Base-by-base conservation (phyloP, 2,888 invertebrate genomes). In the Ephialtes manifestator region DNA sequence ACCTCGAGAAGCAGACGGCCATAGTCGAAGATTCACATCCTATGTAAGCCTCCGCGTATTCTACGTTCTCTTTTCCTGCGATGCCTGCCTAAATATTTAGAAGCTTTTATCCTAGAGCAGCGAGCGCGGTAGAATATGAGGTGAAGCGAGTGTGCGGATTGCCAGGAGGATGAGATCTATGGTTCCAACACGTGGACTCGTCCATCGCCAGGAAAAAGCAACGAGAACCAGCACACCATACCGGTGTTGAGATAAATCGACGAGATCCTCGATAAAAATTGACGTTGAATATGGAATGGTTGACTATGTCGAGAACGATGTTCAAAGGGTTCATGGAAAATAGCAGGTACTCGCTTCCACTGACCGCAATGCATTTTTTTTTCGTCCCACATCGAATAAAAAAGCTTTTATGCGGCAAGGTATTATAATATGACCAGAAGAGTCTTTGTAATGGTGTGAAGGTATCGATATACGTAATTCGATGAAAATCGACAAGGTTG, bases 41-140 rank as follows among this genome's bases (percentile, higher is more conserved):
- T 70, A 46, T 71, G 53, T 43, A 43, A 84, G 81, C 65, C 76
- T 75, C 72, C 78, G 20, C 28, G 5, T 15, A 35, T n/a, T 35
- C 55, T 74, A 80, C 70, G 67, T 68, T 83, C 80, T 55, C 39
- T 51, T 72, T 71, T 78, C 80, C 11, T 63, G 43, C 63, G 78
- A 63, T 28, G 31, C 18, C 78, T 63, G 65, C 58, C 86, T 89
- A 89, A 90, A 91, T 91, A 90, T 91, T 91, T 90, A 89, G 88
- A 87, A 84, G 88, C 88, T 89, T 87, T 90, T 89, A 90, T 86
- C 86, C 80, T 4, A 74, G 35, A 48, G 13, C 51, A 18, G 18
- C 63, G 8, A 28, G 18, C 31, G 18, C 20, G 24, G 39, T 31
- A 11, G 63, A 79, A 74, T 67, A 31, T 53, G 11, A 70, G 39